Conservation (phyloP, 2,888 invertebrate species). For the Nephrocerus scutellatus region DNA sequence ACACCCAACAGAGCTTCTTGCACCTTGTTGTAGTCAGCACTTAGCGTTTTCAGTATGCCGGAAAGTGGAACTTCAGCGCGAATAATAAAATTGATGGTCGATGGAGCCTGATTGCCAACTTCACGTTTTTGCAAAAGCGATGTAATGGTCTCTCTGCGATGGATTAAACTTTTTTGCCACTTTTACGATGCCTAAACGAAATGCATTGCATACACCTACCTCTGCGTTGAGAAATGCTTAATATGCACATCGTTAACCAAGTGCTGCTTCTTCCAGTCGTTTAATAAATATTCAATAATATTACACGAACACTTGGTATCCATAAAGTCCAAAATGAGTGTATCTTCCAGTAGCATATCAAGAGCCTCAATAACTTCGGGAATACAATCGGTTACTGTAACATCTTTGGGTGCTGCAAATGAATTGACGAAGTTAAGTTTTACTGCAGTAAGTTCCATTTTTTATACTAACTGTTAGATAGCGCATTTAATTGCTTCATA, state of each 20-base stretch:
- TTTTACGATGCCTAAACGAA: neutral
- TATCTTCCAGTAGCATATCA: constrained; percentile 75
- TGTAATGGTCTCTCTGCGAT: constrained; percentile 55
- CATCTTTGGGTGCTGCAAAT: constrained; percentile 32
- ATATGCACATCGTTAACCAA: constrained; percentile 73
- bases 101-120: constrained; percentile 60
- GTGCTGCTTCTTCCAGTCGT: constrained; percentile 72
- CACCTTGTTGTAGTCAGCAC: constrained; percentile 83
- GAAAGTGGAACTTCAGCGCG: constrained; percentile 83
- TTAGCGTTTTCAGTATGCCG: constrained; percentile 83
- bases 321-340: constrained; percentile 78
- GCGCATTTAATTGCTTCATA: constrained; percentile 60
- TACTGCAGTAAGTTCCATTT: neutral
- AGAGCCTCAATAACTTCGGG: constrained; percentile 75
- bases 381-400: constrained; percentile 54
- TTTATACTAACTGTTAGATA: constrained; percentile 49
- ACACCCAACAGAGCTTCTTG: constrained; percentile 79
- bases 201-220: constrained; percentile 35
- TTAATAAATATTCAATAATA: constrained; percentile 73
- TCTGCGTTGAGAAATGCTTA: constrained; percentile 57
- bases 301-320: constrained; percentile 86
- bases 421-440: neutral
- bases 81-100: constrained; percentile 71
- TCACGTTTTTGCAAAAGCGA: constrained; percentile 62
- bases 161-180: neutral